phyloP scores from a whole-genome alignment of 2,888 invertebrate species.

The Orchesella flavescens region DNA sequence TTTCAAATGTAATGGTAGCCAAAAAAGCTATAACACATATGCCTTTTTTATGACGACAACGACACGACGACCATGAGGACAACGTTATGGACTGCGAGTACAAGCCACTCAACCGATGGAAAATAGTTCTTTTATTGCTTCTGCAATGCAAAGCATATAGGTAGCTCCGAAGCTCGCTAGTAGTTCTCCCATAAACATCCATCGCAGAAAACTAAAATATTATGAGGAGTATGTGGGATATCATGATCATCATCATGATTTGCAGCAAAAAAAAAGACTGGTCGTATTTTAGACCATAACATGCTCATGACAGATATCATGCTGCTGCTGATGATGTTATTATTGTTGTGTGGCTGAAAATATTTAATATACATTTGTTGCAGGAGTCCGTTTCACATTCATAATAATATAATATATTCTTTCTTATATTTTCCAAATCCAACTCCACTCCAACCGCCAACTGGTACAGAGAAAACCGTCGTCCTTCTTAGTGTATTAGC shows the following conservation, averaged over 20 bases:
- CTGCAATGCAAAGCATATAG: neutral
- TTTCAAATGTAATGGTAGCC: constrained; percentile 28
- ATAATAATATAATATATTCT: too few species aligned
- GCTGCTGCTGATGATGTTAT: constrained; percentile 13
- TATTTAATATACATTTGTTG: constrained; percentile 21
- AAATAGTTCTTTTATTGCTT: neutral
- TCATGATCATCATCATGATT: too few species aligned
- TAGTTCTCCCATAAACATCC: too few species aligned
- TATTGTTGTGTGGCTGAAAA: constrained; percentile 26
- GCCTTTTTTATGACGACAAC: constrained; percentile 27
- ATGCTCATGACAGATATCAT: constrained; percentile 38
- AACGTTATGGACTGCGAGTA: too few species aligned
- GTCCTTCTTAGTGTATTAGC: neutral
- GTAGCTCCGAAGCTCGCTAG: neutral
- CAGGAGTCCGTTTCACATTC: neutral
- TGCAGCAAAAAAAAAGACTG: too few species aligned
- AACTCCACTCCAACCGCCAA: constrained; percentile 28
- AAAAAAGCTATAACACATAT: too few species aligned
- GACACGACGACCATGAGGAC: too few species aligned
- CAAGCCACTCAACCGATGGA: constrained; percentile 21
- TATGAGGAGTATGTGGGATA: too few species aligned
- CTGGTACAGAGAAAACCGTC: neutral
- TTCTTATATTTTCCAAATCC: too few species aligned
- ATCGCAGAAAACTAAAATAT: too few species aligned
- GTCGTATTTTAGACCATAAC: constrained; percentile 15